Conservation (phyloP, 2,797 vertebrate species). For the Delichon dasypus region DNA sequence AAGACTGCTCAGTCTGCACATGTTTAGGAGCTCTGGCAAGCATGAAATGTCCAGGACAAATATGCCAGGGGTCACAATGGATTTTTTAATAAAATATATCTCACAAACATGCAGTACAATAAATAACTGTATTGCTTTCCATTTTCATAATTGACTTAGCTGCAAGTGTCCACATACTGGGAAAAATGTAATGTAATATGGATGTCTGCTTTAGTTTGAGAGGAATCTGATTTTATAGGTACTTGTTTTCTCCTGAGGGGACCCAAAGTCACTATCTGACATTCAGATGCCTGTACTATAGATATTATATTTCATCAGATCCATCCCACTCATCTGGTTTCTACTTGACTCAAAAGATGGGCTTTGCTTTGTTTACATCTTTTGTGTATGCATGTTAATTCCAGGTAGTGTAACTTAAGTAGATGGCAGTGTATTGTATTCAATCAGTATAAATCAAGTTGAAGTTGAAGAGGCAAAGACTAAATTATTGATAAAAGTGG, state of each 20-base stretch:
- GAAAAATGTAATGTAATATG: background rate
- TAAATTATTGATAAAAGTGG: background rate
- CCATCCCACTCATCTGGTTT: background rate
- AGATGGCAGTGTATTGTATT: background rate
- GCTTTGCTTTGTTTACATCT: background rate
- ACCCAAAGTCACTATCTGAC: background rate
- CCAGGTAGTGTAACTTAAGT: background rate
- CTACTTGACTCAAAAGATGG: background rate
- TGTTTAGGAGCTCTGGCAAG: background rate
- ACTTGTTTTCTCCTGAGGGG: background rate
- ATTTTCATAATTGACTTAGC: background rate
- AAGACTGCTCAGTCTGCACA: background rate
- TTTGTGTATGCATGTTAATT: background rate
- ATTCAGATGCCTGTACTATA: background rate
- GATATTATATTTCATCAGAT: background rate
- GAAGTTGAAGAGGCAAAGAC: background rate
- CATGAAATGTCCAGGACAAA: background rate
- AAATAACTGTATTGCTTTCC: background rate
- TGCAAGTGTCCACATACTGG: background rate
- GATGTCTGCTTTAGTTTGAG: background rate
- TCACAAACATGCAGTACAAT: background rate
- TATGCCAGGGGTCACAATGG: background rate
- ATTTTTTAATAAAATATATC: background rate
- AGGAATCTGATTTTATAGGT: background rate
- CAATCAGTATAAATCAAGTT: background rate